These are phyloP conservation scores for Notodonta dromedarius DNA, from an alignment of 2,888 invertebrate species.

Conservation along the genomic window DNA sequence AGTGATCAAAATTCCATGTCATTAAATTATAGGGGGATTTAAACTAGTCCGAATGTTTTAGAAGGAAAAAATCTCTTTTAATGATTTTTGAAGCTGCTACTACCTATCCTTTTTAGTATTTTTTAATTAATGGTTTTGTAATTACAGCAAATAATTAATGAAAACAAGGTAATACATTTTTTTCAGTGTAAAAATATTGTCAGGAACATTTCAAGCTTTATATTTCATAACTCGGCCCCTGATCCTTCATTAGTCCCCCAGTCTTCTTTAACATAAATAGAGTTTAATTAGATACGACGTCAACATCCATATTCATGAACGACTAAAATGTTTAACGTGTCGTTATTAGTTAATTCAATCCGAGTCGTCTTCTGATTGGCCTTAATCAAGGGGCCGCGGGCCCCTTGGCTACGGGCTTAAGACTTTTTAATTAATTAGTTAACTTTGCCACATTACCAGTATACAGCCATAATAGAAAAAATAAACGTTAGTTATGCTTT, in stretches of 20 bases:
- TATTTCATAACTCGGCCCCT: slow-evolving; percentile 11
- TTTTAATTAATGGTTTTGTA: no score
- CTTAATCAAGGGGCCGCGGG: slow-evolving; percentile 26
- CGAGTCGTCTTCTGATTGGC: slow-evolving; percentile 23
- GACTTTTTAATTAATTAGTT: slow-evolving; percentile 41
- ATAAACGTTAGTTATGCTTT: no score
- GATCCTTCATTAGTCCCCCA: neutral
- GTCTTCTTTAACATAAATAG: slow-evolving; percentile 25
- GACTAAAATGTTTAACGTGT: slow-evolving; percentile 25
- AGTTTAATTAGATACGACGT: slow-evolving; percentile 17
- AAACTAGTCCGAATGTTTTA: no score
- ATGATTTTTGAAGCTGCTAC: no score
- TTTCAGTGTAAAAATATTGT: no score
- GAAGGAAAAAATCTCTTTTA: no score
- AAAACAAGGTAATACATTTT: no score
- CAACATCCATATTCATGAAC: slow-evolving; percentile 38
- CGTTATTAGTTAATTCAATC: slow-evolving; percentile 33
- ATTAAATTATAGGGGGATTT: no score
- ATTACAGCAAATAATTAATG: no score
- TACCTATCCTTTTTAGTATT: no score
- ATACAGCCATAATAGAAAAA: slow-evolving; percentile 18
- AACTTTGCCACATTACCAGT: slow-evolving; percentile 30
- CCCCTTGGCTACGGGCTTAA: slow-evolving; percentile 16
- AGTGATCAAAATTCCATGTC: no score
- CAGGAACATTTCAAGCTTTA: no score